These are phyloP conservation scores for Grammomys dolichurus DNA, from an alignment of 2,113 vertebrate species.

Conservation along the genomic window DNA sequence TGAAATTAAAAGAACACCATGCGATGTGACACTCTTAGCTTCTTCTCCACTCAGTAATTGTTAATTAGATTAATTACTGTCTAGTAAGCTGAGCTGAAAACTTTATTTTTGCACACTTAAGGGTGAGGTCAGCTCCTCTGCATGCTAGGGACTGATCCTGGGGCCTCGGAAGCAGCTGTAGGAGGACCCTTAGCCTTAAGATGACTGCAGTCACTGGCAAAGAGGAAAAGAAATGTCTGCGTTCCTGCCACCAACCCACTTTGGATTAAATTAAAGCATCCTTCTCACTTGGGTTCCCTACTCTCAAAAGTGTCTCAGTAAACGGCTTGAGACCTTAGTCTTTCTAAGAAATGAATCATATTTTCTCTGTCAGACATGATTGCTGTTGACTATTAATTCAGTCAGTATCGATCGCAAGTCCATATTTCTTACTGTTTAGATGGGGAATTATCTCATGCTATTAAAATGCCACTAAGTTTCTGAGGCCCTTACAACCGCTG, in stretches of 20 bases:
- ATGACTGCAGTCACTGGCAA: slow-evolving; percentile 32
- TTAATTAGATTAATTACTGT: slow-evolving; percentile 81
- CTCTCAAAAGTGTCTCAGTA: slow-evolving; percentile 70
- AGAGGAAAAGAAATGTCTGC: slow-evolving; percentile 67
- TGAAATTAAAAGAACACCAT: slow-evolving; percentile 73
- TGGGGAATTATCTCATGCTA: slow-evolving; percentile 81
- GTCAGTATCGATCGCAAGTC: slow-evolving; percentile 84
- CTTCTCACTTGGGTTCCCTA: slow-evolving; percentile 68
- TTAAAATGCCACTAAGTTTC: slow-evolving; percentile 70
- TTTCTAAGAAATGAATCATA: slow-evolving; percentile 85
- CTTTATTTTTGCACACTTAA: slow-evolving; percentile 75
- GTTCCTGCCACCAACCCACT: slow-evolving; percentile 79
- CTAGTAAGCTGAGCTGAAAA: slow-evolving; percentile 65
- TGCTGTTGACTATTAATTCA: slow-evolving; percentile 86
- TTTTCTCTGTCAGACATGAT: slow-evolving; percentile 79
- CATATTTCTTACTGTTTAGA: slow-evolving; percentile 78
- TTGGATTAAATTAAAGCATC: slow-evolving; percentile 84
- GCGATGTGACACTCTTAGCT: slow-evolving; percentile 76
- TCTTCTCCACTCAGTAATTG: slow-evolving; percentile 50
- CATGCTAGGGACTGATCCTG: slow-evolving; percentile 68
- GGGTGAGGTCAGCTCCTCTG: slow-evolving; percentile 67
- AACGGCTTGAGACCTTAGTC: slow-evolving; percentile 81
- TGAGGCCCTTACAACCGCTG: background rate
- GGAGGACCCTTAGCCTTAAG: slow-evolving; percentile 60
- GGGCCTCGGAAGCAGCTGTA: slow-evolving; percentile 71